Evolutionary conservation across 2,797 vertebrate species (phyloP).

Genomic region (Potorous gilbertii): DNA sequence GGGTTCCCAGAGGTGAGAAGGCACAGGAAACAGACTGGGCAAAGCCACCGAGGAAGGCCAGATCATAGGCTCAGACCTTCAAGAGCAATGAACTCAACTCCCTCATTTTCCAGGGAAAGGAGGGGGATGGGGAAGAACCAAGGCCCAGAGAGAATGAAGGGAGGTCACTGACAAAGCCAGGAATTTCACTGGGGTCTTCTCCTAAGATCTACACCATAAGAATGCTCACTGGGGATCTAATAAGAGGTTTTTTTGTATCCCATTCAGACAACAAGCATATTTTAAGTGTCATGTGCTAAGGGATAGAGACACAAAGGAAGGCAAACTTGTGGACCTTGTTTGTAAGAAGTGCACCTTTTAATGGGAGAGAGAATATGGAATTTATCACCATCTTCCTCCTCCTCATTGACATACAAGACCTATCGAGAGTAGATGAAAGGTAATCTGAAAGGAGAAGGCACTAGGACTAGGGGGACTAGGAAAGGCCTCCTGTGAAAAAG

Average conservation of each 20-base stretch:
- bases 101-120: neutral
- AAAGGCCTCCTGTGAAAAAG: neutral
- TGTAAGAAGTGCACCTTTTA: neutral
- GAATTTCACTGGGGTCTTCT: neutral
- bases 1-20: neutral
- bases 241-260: neutral
- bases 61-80: neutral
- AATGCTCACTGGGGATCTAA: neutral
- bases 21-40: too few species aligned
- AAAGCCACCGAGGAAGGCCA: neutral
- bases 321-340: neutral
- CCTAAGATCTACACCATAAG: neutral
- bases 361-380: neutral
- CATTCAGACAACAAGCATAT: neutral
- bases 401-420: neutral
- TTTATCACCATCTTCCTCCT: neutral
- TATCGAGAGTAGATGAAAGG: neutral
- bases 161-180: neutral
- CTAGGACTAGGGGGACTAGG: neutral
- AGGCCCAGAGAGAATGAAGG: neutral
- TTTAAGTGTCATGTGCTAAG: neutral
- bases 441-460: neutral
- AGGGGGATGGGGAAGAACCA: too few species aligned
- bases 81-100: neutral
- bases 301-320: neutral